Evolutionary conservation across 1,140 invertebrate species (phyloP).

Genomic region (Drosophila orosa): DNA sequence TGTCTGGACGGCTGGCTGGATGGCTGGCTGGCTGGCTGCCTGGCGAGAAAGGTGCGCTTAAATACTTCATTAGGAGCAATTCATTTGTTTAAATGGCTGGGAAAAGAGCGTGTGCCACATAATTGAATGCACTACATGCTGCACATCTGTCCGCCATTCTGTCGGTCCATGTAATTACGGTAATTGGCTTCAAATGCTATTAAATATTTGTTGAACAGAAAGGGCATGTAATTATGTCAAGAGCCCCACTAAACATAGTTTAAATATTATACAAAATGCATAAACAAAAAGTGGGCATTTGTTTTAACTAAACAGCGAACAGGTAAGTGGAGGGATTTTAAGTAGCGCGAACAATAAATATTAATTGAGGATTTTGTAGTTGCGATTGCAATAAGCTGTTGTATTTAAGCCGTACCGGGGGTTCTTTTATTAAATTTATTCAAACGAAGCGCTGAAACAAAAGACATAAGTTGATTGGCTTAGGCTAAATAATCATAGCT

Average conservation of each 20-base stretch:
- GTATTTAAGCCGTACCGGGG: neutral
- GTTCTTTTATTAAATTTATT: neutral
- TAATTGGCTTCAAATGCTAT: constrained; percentile 63
- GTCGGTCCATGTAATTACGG: constrained; percentile 48
- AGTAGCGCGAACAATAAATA: constrained; percentile 1
- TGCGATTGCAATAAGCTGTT: neutral
- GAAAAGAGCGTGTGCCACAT: constrained; percentile 48
- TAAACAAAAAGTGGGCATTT: constrained; percentile 8
- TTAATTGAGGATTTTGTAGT: constrained; percentile 6
- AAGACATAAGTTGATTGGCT: neutral
- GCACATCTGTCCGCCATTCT: constrained; percentile 23
- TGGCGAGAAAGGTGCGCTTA: constrained; percentile 34
- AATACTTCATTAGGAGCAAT: constrained; percentile 60
- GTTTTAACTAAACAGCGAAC: neutral
- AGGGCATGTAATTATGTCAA: constrained; percentile 40
- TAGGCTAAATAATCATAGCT: neutral
- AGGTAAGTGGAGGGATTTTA: neutral
- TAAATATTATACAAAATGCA: constrained; percentile 20
- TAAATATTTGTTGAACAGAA: constrained; percentile 48
- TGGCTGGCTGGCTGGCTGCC: neutral
- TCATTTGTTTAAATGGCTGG: constrained; percentile 56
- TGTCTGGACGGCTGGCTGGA: neutral
- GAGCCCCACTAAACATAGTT: constrained; percentile 25
- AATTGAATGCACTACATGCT: constrained; percentile 58
- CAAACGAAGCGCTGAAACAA: neutral